Conservation (phyloP, 2,113 vertebrate species). For the Ivindomyrus marchei region DNA sequence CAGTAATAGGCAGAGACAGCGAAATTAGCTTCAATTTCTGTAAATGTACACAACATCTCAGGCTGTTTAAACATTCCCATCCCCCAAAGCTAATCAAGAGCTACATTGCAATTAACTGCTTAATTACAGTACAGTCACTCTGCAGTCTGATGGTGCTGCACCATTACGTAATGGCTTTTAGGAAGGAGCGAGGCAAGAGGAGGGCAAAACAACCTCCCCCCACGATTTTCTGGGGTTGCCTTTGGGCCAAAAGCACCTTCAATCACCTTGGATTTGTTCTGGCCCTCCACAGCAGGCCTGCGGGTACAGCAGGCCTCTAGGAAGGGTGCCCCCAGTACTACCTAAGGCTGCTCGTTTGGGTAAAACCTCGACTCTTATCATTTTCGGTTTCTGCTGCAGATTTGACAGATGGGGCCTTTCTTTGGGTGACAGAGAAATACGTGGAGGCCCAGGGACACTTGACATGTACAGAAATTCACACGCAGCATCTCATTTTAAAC, state of each 20-base stretch:
- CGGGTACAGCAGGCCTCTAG: neutral
- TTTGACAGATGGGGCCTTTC: neutral
- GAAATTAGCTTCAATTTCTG: constrained; percentile 99
- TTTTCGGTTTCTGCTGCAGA: neutral
- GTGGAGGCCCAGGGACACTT: neutral
- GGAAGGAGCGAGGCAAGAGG: constrained; percentile 60
- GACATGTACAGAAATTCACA: neutral
- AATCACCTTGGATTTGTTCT: neutral
- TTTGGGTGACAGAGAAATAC: neutral
- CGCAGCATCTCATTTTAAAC: neutral
- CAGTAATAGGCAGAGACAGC: constrained; percentile 99
- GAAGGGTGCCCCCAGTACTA: neutral
- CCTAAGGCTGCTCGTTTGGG: neutral
- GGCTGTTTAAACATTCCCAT: constrained; percentile 90
- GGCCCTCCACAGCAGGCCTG: neutral
- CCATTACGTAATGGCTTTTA: constrained; percentile 78
- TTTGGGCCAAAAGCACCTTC: neutral
- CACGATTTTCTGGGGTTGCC: constrained; percentile 33
- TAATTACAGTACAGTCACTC: constrained; percentile 99
- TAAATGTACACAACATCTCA: constrained; percentile 99
- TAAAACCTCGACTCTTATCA: neutral
- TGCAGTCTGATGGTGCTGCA: constrained; percentile 66
- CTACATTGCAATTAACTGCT: constrained; percentile 99
- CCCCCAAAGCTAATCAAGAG: constrained; percentile 99
- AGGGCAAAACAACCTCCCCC: constrained; percentile 47